Evolutionary conservation across 2,888 invertebrate species (phyloP).

Genomic region (Adelphocoris suturalis): DNA sequence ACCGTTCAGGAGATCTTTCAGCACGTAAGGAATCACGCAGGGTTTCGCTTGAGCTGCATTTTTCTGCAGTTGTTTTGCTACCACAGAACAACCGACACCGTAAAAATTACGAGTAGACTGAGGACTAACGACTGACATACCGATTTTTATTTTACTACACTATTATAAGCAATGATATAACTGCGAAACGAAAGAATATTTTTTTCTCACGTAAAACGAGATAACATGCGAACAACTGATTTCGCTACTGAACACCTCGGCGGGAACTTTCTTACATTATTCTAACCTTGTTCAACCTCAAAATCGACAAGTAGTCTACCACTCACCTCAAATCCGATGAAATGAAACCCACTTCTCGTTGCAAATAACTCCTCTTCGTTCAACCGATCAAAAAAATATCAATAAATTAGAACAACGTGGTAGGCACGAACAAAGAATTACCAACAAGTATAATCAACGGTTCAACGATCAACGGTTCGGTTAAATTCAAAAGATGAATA

Average conservation of each 20-base stretch:
- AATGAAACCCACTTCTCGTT: too few relatives aligned
- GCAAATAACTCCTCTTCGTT: too few relatives aligned
- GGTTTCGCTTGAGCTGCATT: conserved; percentile 1
- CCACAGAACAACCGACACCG: conserved; percentile 17
- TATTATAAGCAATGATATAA: too few relatives aligned
- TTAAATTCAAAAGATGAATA: background rate
- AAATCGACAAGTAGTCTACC: too few relatives aligned
- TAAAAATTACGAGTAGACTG: conserved; percentile 49
- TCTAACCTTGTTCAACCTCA: background rate
- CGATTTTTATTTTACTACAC: background rate
- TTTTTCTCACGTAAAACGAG: too few relatives aligned
- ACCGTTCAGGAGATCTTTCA: conserved; percentile 77
- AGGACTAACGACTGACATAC: background rate
- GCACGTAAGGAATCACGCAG: conserved; percentile 60
- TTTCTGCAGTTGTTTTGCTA: background rate
- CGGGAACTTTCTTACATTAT: background rate
- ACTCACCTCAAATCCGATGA: too few relatives aligned
- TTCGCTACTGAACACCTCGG: background rate
- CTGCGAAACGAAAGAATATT: too few relatives aligned
- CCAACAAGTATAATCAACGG: background rate
- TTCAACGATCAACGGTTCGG: conserved; percentile 34
- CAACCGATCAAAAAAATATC: too few relatives aligned
- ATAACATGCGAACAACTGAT: background rate
- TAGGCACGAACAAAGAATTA: too few relatives aligned
- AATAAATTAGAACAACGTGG: too few relatives aligned